A percentile compares a stretch with the other conserved stretches of the same genome.
Conservation (phyloP, 1,140 invertebrate species). For the Orussus abietinus region DNA sequence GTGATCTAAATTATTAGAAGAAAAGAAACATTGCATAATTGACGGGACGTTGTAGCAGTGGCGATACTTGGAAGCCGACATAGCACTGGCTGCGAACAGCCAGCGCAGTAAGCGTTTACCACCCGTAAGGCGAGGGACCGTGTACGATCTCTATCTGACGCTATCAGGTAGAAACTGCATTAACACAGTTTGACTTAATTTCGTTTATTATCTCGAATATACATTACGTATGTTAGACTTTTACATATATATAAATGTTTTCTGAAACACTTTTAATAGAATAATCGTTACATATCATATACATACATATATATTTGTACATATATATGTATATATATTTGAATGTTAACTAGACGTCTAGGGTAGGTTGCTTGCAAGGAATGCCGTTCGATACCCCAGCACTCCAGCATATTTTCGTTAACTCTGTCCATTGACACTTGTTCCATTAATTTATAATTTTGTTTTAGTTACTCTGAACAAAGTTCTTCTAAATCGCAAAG, state of each 20-base stretch:
- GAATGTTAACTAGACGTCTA: constrained; percentile 24
- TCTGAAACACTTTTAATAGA: constrained; percentile 16
- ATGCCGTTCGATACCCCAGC: constrained; percentile 17
- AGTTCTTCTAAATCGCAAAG: constrained; percentile 8
- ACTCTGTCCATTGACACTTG: constrained; percentile 12
- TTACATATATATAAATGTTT: constrained; percentile 14
- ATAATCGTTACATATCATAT: constrained; percentile 18
- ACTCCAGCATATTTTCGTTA: constrained; percentile 14
- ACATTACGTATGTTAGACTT: constrained; percentile 16
- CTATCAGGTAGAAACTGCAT: constrained; percentile 70
- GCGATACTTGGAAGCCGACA: constrained; percentile 66
- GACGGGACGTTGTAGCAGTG: constrained; percentile 55
- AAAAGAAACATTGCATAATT: constrained; percentile 41
- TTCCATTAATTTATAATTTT: constrained; percentile 7
- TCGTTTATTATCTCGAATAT: constrained; percentile 11
- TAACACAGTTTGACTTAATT: constrained; percentile 34
- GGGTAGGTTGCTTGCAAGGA: constrained; percentile 23
- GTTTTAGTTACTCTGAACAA: no score
- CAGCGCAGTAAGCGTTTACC: constrained; percentile 76
- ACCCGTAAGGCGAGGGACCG: constrained; percentile 75
- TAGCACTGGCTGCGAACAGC: constrained; percentile 68
- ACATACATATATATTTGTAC: no score
- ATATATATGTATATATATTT: no score
- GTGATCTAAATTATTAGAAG: constrained; percentile 19
- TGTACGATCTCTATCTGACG: constrained; percentile 80